Conservation (phyloP, 2,888 invertebrate genomes). For the Trachelus iudaicus region DNA sequence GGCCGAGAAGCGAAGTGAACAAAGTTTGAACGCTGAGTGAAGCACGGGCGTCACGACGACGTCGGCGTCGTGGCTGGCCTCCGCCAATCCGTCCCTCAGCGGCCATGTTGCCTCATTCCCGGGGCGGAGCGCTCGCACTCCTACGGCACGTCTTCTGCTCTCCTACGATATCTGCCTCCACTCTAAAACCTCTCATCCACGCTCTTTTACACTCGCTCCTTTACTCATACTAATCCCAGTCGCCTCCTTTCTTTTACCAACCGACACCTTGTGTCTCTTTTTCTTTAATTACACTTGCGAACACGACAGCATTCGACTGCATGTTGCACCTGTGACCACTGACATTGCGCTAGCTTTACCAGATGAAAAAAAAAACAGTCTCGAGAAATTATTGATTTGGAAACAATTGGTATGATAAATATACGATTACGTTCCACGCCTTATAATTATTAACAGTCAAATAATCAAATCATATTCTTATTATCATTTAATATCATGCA, state of each 20-base stretch:
- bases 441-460: too few species aligned
- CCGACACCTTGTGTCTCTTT: constrained; percentile 1
- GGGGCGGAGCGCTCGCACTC: constrained; percentile 71
- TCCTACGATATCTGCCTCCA: constrained; percentile 25
- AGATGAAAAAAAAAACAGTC: not conserved
- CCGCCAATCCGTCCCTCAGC: constrained; percentile 73
- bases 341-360: constrained; percentile 34
- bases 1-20: constrained; percentile 9
- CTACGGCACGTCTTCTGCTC: constrained; percentile 67
- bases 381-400: not conserved
- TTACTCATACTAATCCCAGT: constrained; percentile 11
- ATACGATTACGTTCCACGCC: not conserved
- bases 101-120: constrained; percentile 72
- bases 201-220: constrained; percentile 24
- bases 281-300: not conserved
- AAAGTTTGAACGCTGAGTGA: constrained; percentile 51
- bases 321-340: constrained; percentile 47
- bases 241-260: constrained; percentile 3
- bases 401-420: not conserved
- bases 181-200: constrained; percentile 20
- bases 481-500: too few species aligned
- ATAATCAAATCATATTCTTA: too few species aligned
- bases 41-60: constrained; percentile 63
- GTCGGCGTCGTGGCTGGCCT: constrained; percentile 68
- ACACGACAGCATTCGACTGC: constrained; percentile 23